These are phyloP conservation scores for Heterodera filipjevi DNA, from an alignment of 2,888 invertebrate species.

Conservation along the genomic window DNA sequence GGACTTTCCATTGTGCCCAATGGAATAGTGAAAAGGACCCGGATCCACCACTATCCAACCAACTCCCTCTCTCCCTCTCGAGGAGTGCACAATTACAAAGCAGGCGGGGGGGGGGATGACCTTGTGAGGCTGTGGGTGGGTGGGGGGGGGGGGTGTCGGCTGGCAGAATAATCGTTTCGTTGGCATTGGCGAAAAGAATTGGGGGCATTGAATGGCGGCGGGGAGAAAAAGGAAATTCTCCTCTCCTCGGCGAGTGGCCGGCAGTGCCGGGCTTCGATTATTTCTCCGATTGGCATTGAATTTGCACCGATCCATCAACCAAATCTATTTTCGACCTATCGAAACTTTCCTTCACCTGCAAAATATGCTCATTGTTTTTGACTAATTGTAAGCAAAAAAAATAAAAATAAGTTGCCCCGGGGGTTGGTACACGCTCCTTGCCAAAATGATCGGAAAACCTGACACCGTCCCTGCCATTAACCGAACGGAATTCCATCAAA, in stretches of 20 bases:
- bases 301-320: not conserved
- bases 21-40: conserved; percentile 13
- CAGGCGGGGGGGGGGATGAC: not conserved
- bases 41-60: not conserved
- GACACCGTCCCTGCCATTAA: no score
- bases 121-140: no score
- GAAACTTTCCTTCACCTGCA: no score
- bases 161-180: not conserved
- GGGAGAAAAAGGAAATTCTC: not conserved
- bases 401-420: no score
- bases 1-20: not conserved
- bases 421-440: no score
- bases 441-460: no score
- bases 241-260: not conserved
- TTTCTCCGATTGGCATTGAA: not conserved
- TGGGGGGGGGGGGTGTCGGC: not conserved
- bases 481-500: no score
- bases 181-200: not conserved
- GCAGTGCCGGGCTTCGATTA: not conserved
- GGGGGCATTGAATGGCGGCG: not conserved
- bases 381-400: no score
- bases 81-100: not conserved
- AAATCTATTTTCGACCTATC: not conserved
- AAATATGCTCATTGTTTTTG: no score
- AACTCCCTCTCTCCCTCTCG: not conserved